These are phyloP conservation scores for Zhuqinia jingwanae DNA, from an alignment of 2,888 invertebrate genomes.

Conservation along the genomic window DNA sequence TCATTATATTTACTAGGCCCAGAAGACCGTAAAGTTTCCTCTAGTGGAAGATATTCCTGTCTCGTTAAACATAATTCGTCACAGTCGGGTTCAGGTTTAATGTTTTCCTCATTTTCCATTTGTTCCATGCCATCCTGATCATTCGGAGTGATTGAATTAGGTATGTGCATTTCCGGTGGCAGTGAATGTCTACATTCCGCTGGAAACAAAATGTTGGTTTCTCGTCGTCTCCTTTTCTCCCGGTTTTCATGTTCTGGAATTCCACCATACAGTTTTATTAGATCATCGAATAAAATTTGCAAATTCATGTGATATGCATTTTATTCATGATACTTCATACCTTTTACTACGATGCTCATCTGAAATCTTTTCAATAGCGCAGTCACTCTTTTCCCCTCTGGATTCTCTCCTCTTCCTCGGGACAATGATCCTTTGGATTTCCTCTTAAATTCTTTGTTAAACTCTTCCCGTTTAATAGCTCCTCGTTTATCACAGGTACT, in stretches of 20 bases:
- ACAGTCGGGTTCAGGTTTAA: background rate
- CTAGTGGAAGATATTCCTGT: conserved; percentile 10
- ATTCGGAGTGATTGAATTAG: background rate
- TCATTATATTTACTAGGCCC: background rate
- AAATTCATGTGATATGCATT: too few relatives aligned
- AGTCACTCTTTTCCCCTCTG: conserved; percentile 8
- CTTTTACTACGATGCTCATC: conserved; percentile 39
- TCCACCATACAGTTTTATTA: background rate
- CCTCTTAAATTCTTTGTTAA: conserved; percentile 44
- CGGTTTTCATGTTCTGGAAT: conserved; percentile 23
- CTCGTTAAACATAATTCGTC: background rate
- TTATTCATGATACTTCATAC: conserved; percentile 13
- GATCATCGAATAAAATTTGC: too few relatives aligned
- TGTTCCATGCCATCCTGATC: background rate
- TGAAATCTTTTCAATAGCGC: conserved; percentile 45
- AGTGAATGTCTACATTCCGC: background rate
- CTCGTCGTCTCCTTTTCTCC: conserved; percentile 14
- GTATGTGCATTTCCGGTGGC: background rate
- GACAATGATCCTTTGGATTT: conserved; percentile 42
- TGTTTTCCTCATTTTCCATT: conserved; percentile 3
- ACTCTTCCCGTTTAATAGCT: conserved; percentile 44
- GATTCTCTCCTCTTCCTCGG: conserved; percentile 36
- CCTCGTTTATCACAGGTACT: conserved; percentile 51
- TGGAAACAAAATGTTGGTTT: background rate
- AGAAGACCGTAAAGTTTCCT: conserved; percentile 8